A percentile compares a stretch with the other conserved stretches of the same genome.
Evolutionary conservation across 2,888 invertebrate species (phyloP).

Genomic region (Steinernema carpocapsae): DNA sequence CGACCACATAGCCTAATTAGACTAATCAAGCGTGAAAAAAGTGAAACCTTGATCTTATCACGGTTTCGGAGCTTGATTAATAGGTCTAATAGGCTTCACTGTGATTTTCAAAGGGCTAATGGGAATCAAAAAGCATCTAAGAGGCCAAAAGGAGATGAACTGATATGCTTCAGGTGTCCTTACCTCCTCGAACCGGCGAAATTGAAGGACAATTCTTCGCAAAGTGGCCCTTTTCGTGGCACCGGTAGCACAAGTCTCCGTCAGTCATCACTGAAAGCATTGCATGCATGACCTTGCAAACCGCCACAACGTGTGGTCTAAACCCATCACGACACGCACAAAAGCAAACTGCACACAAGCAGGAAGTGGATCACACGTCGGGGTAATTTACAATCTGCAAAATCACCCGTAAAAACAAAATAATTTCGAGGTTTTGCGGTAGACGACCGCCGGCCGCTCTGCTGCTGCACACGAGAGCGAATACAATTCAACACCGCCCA

Average conservation of each 20-base stretch:
- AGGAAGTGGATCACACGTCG: neutral
- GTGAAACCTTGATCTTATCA: too few relatives aligned
- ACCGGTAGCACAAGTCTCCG: slow-evolving; percentile 56
- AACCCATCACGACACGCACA: neutral
- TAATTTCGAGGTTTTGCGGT: too few relatives aligned
- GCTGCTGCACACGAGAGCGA: neutral
- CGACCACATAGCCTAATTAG: slow-evolving; percentile 38
- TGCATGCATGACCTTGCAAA: neutral
- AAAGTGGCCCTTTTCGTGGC: slow-evolving; percentile 61
- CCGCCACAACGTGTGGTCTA: neutral
- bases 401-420: too few relatives aligned
- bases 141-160: too few relatives aligned
- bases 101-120: too few relatives aligned
- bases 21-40: too few relatives aligned
- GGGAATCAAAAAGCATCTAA: too few relatives aligned
- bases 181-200: slow-evolving; percentile 35
- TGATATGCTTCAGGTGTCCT: neutral
- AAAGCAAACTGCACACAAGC: neutral
- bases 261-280: slow-evolving; percentile 8
- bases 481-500: neutral
- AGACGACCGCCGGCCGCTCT: neutral
- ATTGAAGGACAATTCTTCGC: slow-evolving; percentile 50
- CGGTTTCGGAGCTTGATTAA: too few relatives aligned
- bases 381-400: too few relatives aligned
- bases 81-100: too few relatives aligned